phyloP scores from a whole-genome alignment of 2,113 vertebrate species.

The Phrynosoma platyrhinos region DNA sequence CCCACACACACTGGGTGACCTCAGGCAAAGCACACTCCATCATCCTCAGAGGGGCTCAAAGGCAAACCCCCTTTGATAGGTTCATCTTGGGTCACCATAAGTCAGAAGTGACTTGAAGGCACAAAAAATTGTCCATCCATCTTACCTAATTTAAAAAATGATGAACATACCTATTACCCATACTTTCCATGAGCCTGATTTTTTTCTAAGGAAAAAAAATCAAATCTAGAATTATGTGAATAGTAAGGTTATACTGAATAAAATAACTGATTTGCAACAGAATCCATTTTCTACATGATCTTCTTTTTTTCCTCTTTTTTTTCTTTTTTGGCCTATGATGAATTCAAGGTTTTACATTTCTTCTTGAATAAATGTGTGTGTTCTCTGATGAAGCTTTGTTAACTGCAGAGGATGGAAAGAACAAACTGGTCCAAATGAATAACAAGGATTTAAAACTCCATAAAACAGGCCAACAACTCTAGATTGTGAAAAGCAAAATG shows the following conservation, averaged over 20 bases:
- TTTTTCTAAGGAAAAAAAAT: neutral
- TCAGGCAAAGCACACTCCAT: too few species aligned
- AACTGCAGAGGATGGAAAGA: neutral
- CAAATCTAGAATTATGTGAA: neutral
- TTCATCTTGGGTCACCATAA: too few species aligned
- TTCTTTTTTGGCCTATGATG: neutral
- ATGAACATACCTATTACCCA: neutral
- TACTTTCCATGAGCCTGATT: neutral
- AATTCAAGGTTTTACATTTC: conserved; percentile 7
- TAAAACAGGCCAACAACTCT: neutral
- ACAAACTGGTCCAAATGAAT: neutral
- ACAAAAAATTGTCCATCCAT: too few species aligned
- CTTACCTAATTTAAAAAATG: neutral
- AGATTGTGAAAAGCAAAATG: neutral
- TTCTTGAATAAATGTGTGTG: neutral
- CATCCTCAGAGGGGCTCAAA: too few species aligned
- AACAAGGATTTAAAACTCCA: conserved; percentile 1
- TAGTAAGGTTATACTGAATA: too few species aligned
- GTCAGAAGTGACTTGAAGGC: too few species aligned
- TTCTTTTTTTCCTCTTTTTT: neutral
- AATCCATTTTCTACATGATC: neutral
- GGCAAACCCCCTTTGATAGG: too few species aligned
- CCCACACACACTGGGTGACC: too few species aligned
- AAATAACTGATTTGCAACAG: conserved; percentile 23
- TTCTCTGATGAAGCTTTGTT: neutral